phyloP scores from a whole-genome alignment of 2,797 vertebrate genomes.

The Smutsia temminckii region DNA sequence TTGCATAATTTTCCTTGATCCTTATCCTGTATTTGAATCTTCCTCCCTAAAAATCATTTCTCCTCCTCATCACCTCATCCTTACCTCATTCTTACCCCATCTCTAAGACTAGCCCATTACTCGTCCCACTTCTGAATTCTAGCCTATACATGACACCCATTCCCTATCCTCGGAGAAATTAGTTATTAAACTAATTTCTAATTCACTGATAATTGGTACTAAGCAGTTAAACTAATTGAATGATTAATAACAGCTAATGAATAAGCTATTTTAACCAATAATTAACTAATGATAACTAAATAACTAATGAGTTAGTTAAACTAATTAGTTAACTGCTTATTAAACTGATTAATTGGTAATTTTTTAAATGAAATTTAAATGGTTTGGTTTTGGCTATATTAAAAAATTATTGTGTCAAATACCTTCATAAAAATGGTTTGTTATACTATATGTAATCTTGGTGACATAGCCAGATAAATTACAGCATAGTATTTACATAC shows the following conservation, averaged over 20 bases:
- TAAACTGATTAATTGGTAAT: neutral
- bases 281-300: neutral
- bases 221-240: neutral
- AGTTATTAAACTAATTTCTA: neutral
- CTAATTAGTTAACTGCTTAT: neutral
- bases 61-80: neutral
- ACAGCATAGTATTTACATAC: neutral
- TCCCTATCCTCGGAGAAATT: neutral
- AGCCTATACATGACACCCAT: neutral
- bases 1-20: neutral
- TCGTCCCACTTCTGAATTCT: neutral
- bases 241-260: neutral
- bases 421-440: neutral
- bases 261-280: neutral
- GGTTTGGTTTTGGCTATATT: neutral
- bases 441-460: neutral
- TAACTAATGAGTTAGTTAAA: neutral
- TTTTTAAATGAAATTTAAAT: constrained; percentile 13
- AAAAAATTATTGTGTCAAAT: neutral
- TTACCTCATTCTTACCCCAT: neutral
- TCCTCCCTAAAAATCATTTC: neutral
- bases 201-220: neutral
- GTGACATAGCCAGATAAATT: neutral
- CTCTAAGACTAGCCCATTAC: neutral
- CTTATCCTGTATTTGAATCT: neutral